These are phyloP conservation scores for Dynastes hyllus DNA, from an alignment of 2,888 invertebrate species.

Conservation along the genomic window DNA sequence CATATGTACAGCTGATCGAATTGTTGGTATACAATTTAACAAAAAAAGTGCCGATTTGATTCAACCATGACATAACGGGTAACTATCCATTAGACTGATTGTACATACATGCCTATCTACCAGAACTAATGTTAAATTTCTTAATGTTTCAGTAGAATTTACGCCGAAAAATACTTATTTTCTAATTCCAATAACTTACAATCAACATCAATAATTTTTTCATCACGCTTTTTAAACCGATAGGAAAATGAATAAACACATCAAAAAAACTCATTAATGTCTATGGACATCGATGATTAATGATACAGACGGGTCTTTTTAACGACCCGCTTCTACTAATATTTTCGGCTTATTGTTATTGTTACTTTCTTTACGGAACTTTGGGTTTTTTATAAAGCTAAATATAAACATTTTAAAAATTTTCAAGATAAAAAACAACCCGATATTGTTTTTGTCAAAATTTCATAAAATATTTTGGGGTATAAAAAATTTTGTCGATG, in stretches of 20 bases:
- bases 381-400: neutral
- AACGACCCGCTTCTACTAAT: neutral
- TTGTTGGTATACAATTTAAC: too few species aligned
- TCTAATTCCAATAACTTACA: neutral
- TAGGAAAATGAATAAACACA: constrained; percentile 12
- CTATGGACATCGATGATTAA: constrained; percentile 3
- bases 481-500: neutral
- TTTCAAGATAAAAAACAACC: too few species aligned
- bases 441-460: too few species aligned
- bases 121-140: neutral
- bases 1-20: too few species aligned
- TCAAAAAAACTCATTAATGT: constrained; percentile 13
- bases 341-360: constrained; percentile 2
- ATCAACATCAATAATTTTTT: neutral
- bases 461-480: too few species aligned
- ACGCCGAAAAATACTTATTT: neutral
- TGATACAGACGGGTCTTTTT: constrained; percentile 7
- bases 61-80: too few species aligned
- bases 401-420: neutral
- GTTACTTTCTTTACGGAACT: neutral
- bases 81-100: neutral
- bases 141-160: neutral
- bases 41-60: too few species aligned
- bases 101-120: neutral
- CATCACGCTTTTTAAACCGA: neutral